Evolutionary conservation across 2,888 invertebrate genomes (phyloP), one percentile per base, ranked within the genome.

Genomic region (Hemaris fuciformis): DNA sequence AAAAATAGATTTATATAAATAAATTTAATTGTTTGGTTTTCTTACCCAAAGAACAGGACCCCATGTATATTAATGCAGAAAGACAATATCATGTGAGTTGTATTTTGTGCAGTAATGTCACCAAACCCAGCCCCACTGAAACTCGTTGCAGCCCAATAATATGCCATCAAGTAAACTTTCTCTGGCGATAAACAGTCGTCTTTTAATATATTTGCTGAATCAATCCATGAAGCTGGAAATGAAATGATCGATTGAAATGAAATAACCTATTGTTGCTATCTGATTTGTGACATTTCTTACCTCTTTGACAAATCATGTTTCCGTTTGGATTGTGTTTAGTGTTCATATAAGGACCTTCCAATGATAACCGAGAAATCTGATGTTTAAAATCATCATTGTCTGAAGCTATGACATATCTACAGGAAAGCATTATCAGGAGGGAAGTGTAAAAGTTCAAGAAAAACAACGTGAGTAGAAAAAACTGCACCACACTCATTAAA

Each of bases 71-170:
- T 87, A 61, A 87, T 82, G 62, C 88, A 84, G 66, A 89, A 88
- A 64, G 88, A 83, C 64, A 93, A 73, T 59, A 91, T 74, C 84
- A 93, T 87, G 71, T 89, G 88, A 43, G 74, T 68, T 58, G 86
- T 80, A 69, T 89, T 87, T 66, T 91, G 88, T 0, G 93, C 87
- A 22, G 84, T 85, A 63, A 93, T 84, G 71, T 93, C 93, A 60
- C 93, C 93, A 64, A 93, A 91, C 10, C 93, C 93, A 60, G 89
- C 89, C 25, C 91, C 89, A 59, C 89, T 88, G 66, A 93, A 88
- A 62, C 89, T 89, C 1, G 88, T 77, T 2, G 93, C 88, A 3
- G 89, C 73, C 91, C 93, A 93, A 72, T 93, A 93, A 73, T 89
- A 87, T 34, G 90, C 92, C 43, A 92, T 66, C 25, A 93, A 75